Base-by-base conservation (phyloP, 2,888 invertebrate genomes). In the Drosophila pseudotalamancana region DNA sequence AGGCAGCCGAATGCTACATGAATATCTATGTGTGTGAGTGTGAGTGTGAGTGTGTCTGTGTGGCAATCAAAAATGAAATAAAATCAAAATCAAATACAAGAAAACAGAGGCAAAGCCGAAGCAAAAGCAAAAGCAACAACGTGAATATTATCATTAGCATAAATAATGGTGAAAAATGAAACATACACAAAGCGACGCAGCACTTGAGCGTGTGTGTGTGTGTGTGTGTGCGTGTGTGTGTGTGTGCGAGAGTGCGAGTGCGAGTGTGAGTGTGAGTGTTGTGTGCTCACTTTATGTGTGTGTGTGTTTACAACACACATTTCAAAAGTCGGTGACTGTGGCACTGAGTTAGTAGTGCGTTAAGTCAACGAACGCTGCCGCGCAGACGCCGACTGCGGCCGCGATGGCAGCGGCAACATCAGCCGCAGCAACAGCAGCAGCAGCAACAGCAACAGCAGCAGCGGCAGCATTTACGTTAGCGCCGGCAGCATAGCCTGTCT, bases 301-400 rank as follows among this genome's bases (percentile, higher is more conserved):
- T 77, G 75, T 80, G 77, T 80, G 77, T 80, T 80, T 80, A 83
- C 80, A 80, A 80, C 80, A 80, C 82, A 80, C 77, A 82, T 76
- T 83, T 84, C 75, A 73, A 89, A 89, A 87, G 81, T 89, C 90
- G 89, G 89, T 89, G 90, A 90, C 88, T 90, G 87, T 90, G 90
- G 88, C 89, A 90, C 87, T 90, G 87, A 90, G 90, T 90, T 90
- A 90, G 89, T 90, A 90, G 90, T 88, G 87, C 89, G 88, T 87
- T 87, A 87, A 89, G 88, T 89, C 89, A 89, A 89, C 85, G 89
- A 88, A 84, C 88, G 89, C 88, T 60, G 84, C 56, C 86, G 86
- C 85, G 72, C 71, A 71, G 77, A 75, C 81, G 83, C 63, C 40
- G 62, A 42, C 72, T 53, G 71, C 64, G 66, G 70, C 67, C 56